These are phyloP conservation scores for Pseudomyrmex pallidus DNA, from an alignment of 1,140 invertebrate species.

Conservation along the genomic window DNA sequence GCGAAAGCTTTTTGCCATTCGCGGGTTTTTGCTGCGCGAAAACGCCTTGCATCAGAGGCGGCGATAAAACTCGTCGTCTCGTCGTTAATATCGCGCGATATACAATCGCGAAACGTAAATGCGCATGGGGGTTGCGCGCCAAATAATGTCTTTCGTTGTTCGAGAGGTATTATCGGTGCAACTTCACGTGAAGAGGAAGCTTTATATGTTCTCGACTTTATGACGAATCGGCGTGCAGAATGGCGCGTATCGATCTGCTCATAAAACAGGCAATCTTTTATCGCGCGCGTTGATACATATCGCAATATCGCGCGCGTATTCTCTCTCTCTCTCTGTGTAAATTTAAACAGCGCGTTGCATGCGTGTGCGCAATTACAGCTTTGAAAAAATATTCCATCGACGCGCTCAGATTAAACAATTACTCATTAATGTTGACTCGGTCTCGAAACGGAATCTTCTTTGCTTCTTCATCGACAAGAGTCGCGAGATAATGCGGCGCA, in stretches of 20 bases:
- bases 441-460: background rate
- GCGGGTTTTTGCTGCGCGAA: background rate
- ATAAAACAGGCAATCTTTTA: conserved; percentile 53
- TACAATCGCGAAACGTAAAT: background rate
- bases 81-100: conserved; percentile 23
- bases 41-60: conserved; percentile 6
- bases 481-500: background rate
- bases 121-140: no score
- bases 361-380: background rate
- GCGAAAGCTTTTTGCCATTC: conserved; percentile 16
- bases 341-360: no score
- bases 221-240: background rate
- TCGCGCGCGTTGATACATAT: conserved; percentile 25
- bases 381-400: background rate
- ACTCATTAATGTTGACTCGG: background rate
- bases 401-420: background rate
- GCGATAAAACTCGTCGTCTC: conserved; percentile 19
- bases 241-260: conserved; percentile 34
- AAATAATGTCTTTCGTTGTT: no score
- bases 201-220: no score
- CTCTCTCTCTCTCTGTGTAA: no score
- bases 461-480: background rate
- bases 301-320: background rate
- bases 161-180: no score
- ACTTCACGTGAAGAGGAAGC: no score